phyloP scores from a whole-genome alignment of 37 sponge, comb jelly and placozoan species.

The Theonella swinhoei region DNA sequence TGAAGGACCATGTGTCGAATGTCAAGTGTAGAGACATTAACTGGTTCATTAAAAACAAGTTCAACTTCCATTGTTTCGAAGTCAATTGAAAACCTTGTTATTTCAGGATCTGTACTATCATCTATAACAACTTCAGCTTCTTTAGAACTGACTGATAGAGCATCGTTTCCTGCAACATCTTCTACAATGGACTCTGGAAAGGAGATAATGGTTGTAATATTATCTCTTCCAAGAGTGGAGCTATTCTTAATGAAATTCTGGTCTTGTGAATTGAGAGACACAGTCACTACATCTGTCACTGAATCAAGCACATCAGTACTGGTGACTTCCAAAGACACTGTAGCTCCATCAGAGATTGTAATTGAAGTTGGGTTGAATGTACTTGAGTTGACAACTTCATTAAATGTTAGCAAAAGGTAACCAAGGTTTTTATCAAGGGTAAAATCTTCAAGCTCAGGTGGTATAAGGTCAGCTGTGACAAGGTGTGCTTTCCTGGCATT shows the following conservation, averaged over 20 bases:
- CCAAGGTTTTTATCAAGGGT: conserved; percentile 68
- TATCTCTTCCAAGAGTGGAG: conserved; percentile 37
- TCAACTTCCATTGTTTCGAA: conserved; percentile 60
- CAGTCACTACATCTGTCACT: conserved; percentile 24
- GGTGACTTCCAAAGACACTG: conserved; percentile 12
- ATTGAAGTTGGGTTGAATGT: conserved; percentile 45
- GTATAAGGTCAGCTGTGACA: conserved; percentile 73
- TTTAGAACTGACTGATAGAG: neutral
- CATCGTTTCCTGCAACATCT: conserved; percentile 84
- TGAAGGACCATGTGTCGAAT: conserved; percentile 72
- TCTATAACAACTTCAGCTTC: conserved; percentile 34
- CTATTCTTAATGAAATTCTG: conserved; percentile 74
- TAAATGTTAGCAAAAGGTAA: conserved; percentile 73
- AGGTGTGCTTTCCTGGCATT: conserved; percentile 26
- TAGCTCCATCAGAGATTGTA: conserved; percentile 39
- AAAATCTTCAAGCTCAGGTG: conserved; percentile 63
- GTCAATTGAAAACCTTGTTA: conserved; percentile 59
- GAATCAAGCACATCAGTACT: conserved; percentile 28
- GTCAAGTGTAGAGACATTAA: conserved; percentile 65
- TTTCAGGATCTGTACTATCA: conserved; percentile 65
- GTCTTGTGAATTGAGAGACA: conserved; percentile 48
- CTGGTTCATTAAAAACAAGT: conserved; percentile 82
- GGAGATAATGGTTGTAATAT: conserved; percentile 56
- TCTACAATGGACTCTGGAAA: conserved; percentile 54
- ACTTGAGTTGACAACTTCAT: conserved; percentile 66